Base-by-base conservation (phyloP, 2,113 vertebrate species). In the Microcebus griseorufus region DNA sequence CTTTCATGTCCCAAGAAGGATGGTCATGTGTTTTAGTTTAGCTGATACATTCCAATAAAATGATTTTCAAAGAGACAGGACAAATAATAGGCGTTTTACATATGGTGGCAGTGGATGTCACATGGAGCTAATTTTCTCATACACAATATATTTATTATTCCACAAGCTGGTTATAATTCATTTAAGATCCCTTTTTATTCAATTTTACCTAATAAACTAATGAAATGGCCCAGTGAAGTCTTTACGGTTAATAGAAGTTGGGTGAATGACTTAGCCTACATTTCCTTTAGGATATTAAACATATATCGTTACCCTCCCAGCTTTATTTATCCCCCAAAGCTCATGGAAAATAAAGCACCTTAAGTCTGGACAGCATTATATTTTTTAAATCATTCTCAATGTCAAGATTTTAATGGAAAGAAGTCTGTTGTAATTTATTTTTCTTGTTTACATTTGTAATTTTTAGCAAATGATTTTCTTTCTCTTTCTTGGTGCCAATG, bases 21-120 rank as follows among this genome's bases (percentile, higher is more conserved):
- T 62, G 94, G 97, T 99, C 99, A 99, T 98, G 98, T 98, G 98
- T 98, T 98, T 99, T 97, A 98, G 98, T 98, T 99, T 98, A 99
- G 98, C 98, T 97, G 98, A 98, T 98, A 98, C 99, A 99, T 99
- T 99, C 98, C 99, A 99, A 99, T 99, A 99, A 98, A 99, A 99
- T 99, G 96, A 99, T 99, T 99, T 99, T 98, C 98, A 99, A 99
- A 99, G 98, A 97, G 95, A 98, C 98, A 98, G 97, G 98, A 98
- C 98, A 98, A 99, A 98, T 98, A 99, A 98, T 97, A 98, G 97
- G 88, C 80, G 94, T 98, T 97, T 98, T 98, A 98, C 98, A 98
- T 98, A 98, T 98, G 97, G 98, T 98, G 97, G 89, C 94, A 94
- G 93, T 93, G 90, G 55, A 95, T 95, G 97, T 99, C 98, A 98